A percentile compares a stretch with the other conserved stretches of the same genome.
Conservation (phyloP, 2,888 invertebrate species). For the Luperina testacea region DNA sequence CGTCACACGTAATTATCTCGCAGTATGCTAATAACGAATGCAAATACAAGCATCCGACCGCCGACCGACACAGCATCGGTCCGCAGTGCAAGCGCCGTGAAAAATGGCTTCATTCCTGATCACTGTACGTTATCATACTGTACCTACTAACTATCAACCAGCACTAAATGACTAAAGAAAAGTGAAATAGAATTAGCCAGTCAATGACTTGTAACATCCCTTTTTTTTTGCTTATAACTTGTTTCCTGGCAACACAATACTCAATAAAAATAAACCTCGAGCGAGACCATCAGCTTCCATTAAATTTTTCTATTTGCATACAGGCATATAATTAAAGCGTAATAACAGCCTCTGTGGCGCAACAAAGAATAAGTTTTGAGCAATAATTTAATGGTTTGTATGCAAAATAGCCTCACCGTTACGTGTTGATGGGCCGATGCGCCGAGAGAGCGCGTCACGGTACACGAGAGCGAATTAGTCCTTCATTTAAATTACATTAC, state of each 20-base stretch:
- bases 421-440: constrained; percentile 88
- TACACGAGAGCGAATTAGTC: constrained; percentile 88
- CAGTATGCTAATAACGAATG: constrained; percentile 86
- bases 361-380: constrained; percentile 90
- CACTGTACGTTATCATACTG: constrained; percentile 43
- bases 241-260: constrained; percentile 78
- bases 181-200: constrained; percentile 65
- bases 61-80: constrained; percentile 64
- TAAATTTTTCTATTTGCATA: constrained; percentile 89
- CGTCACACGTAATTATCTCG: constrained; percentile 87
- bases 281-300: constrained; percentile 85
- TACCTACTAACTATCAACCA: constrained; percentile 49
- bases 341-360: constrained; percentile 88
- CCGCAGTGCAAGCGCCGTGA: constrained; percentile 73
- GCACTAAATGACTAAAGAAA: constrained; percentile 59
- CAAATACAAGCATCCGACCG: constrained; percentile 80
- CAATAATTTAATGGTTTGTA: constrained; percentile 90
- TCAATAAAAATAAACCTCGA: constrained; percentile 81
- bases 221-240: constrained; percentile 68
- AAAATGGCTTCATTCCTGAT: constrained; percentile 83
- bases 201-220: constrained; percentile 73
- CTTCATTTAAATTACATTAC: constrained; percentile 89
- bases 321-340: constrained; percentile 88
- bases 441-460: constrained; percentile 87
- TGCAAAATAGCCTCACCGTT: constrained; percentile 89